Base-by-base conservation (phyloP, 2,888 invertebrate genomes). In the Trachelus tabidus region DNA sequence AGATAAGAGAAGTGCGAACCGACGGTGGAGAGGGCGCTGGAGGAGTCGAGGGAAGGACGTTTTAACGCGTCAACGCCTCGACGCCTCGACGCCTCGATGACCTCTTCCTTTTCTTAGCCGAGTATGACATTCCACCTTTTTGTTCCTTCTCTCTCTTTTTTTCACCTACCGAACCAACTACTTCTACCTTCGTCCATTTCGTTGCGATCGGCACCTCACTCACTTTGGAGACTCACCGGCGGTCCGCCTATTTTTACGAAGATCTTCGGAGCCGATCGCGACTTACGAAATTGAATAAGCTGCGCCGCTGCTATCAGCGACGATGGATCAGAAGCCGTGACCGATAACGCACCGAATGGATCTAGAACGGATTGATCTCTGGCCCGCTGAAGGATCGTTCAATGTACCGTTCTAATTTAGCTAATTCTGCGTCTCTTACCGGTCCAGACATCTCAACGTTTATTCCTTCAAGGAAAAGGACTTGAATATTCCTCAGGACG, bases 21-120 rank as follows among this genome's bases (percentile, higher is more conserved):
- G 71, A 71, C 2, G 71, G 33, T 0, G 71, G 2, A 11, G 71
- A 56, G 35, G 35, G 12, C 34, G 74, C 35, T 12, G 74, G 75
- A 79, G 35, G 33, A 33, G 69, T 73, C 69, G 75, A 68, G 75
- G 56, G 77, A 77, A 76, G 77, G 40, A 75, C 83, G 81, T 83
- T 84, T 84, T 81, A 83, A 84, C 84, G 84, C 85, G 80, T 85
- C 83, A 80, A 82, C 81, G 84, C 83, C 80, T 82, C 84, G 81
- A 77, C 80, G 79, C 40, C 40, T 40, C 40, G 40, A 40, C 40
- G 84, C 83, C 80, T 82, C 84, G 80, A 77, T 79, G 79, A 81
- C 82, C 81, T 80, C 73, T 80, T 76, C 79, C 79, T 81, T 77
- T 79, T 78, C 76, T 79, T 74, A 77, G 77, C 73, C 75, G n/a